A percentile compares a stretch with the other conserved stretches of the same genome.
Evolutionary conservation across 2,797 vertebrate species (phyloP).

Genomic region (Cottoperca gobio): DNA sequence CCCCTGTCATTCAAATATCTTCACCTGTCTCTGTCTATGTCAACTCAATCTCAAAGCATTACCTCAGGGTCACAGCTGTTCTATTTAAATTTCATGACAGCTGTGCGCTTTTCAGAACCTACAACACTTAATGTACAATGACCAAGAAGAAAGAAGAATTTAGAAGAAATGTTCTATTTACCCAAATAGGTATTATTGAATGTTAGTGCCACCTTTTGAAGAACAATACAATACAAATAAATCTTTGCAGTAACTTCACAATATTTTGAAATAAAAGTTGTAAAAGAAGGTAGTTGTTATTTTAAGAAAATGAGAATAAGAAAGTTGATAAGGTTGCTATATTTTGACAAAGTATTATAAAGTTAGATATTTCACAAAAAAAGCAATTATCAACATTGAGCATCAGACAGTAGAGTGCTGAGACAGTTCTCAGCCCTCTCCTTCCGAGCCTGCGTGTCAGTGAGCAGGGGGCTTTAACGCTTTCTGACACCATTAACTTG

Average conservation of each 20-base stretch:
- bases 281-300: neutral
- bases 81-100: slow-evolving; percentile 57
- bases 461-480: slow-evolving; percentile 9
- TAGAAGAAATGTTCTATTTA: slow-evolving; percentile 1
- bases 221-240: neutral
- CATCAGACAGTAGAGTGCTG: neutral
- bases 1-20: slow-evolving; percentile 78
- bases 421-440: slow-evolving; percentile 1
- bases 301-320: neutral
- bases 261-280: neutral
- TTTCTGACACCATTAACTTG: slow-evolving; percentile 26
- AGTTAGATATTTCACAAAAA: neutral
- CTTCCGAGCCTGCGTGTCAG: neutral
- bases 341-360: neutral
- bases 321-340: neutral
- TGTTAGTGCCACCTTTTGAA: neutral
- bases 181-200: neutral
- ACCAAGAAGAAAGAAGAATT: slow-evolving; percentile 13
- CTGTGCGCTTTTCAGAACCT: slow-evolving; percentile 17
- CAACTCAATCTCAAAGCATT: slow-evolving; percentile 66
- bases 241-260: neutral
- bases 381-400: neutral
- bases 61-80: slow-evolving; percentile 63
- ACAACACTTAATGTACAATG: slow-evolving; percentile 12
- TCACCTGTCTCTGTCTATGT: slow-evolving; percentile 70